Evolutionary conservation across 2,888 invertebrate genomes (phyloP), one percentile per base, ranked within the genome.

Genomic region (Lepidochrysops patricia): DNA sequence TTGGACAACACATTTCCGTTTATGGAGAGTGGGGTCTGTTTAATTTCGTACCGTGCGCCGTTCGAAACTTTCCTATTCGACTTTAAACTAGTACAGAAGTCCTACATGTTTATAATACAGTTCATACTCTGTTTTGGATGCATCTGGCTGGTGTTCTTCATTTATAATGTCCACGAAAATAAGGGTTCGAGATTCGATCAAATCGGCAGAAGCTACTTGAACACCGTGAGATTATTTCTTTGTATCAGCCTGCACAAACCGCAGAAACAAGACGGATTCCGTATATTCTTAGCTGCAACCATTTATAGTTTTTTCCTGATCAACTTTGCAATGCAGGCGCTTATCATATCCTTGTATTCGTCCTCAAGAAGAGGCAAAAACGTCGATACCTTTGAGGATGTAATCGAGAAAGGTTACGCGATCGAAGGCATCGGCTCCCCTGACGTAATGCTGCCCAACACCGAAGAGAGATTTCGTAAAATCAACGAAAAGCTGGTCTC

Each of bases 401-500:
- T 90, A 1, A 74, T 84, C 43, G 76, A 80, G 62, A 86, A 77
- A 58, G 86, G 80, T 2, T 88, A 84, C 60, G 65, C 60, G 1
- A 78, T 90, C 43, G 82, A 89, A 73, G 89, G 85, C 0, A 70
- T 88, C 65, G 76, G 83, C 2, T 84, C 89, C 0, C 89, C 90
- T 1, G 90, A 90, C 64, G 70, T 80, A 4, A 65, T 85, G 4
- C 73, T 89, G 3, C 88, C 89, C 2, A 80, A 84, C 0, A 72
- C 73, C 0, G 84, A 85, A 57, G 80, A 85, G 61, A 73, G 63
- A 49, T 84, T 76, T 65, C 64, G 62, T 9, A 76, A 69, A 62
- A 76, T 90, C 6, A 87, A 84, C 61, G 76, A 79, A 1, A 82
- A 75, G 66, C 63, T 87, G 4, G 74, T 77, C 12, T 67, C 76